Percentiles rank a stretch among this genome's conserved stretches.
These are phyloP conservation scores for Schlechtendalia chinensis DNA, from an alignment of 1,140 invertebrate genomes.

Conservation along the genomic window DNA sequence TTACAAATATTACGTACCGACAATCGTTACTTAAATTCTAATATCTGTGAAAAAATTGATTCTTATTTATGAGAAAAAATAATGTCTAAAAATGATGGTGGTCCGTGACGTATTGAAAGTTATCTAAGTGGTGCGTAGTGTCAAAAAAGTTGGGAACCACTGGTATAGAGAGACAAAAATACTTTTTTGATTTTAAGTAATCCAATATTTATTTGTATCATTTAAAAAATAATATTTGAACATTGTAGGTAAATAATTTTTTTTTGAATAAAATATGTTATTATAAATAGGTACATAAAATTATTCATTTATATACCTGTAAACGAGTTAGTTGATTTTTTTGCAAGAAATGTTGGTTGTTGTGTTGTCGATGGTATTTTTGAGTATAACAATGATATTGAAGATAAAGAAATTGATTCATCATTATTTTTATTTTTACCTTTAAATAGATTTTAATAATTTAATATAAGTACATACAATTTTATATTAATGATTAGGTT, in stretches of 20 bases:
- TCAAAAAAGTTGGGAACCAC: too few relatives aligned
- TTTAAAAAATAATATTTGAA: background rate
- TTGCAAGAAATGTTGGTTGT: background rate
- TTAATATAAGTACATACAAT: background rate
- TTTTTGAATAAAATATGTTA: background rate
- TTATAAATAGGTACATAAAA: background rate
- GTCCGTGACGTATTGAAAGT: too few relatives aligned
- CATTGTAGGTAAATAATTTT: background rate
- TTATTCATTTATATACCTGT: background rate
- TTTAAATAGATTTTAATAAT: background rate
- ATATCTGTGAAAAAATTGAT: too few relatives aligned
- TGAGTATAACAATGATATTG: background rate
- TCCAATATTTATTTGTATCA: background rate
- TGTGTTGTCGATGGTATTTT: background rate
- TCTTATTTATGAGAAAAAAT: too few relatives aligned
- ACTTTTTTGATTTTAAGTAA: background rate
- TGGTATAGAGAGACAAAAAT: too few relatives aligned
- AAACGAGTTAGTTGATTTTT: background rate
- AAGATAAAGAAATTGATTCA: background rate
- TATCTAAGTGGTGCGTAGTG: too few relatives aligned
- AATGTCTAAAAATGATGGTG: too few relatives aligned
- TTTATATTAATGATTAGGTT: background rate
- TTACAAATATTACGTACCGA: too few relatives aligned
- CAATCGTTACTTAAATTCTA: background rate
- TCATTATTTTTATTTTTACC: background rate